A percentile compares a stretch with the other conserved stretches of the same genome.
These are phyloP conservation scores for Coelogynopora nodosa DNA, from an alignment of 2,888 invertebrate genomes.

Conservation along the genomic window DNA sequence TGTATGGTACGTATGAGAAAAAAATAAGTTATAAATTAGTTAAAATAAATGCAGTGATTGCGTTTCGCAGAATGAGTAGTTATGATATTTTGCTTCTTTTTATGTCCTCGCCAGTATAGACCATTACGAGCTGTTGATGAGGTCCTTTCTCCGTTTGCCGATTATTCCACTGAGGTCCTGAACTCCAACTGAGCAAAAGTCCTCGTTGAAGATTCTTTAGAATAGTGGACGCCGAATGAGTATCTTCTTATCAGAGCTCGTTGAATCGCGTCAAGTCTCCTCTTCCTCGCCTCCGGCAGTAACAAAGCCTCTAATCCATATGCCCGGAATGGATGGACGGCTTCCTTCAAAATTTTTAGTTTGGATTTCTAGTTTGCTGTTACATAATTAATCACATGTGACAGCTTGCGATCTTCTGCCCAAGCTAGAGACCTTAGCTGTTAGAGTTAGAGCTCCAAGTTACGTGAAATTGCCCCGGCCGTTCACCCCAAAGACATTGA, in stretches of 20 bases:
- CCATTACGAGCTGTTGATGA: constrained; percentile 2
- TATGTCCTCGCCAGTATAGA: no score
- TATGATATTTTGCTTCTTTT: no score
- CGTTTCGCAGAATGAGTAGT: no score
- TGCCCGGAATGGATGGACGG: background rate
- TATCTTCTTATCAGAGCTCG: background rate
- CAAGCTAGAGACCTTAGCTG: background rate
- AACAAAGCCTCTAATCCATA: constrained; percentile 25
- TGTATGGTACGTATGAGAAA: no score
- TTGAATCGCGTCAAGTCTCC: background rate
- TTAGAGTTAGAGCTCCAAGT: background rate
- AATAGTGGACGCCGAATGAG: background rate
- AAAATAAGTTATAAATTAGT: no score
- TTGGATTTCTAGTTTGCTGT: background rate
- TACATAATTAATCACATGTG: background rate
- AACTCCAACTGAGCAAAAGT: background rate
- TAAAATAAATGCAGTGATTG: no score
- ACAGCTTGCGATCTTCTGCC: background rate
- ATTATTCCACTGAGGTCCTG: background rate
- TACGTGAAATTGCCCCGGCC: background rate
- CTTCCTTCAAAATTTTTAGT: background rate
- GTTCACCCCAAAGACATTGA: no score
- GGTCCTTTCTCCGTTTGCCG: background rate
- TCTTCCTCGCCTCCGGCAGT: background rate
- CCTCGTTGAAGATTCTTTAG: background rate